Percentiles rank a stretch among this genome's conserved stretches.
Conservation (phyloP, 2,888 invertebrate species). For the Hesperia comma region DNA sequence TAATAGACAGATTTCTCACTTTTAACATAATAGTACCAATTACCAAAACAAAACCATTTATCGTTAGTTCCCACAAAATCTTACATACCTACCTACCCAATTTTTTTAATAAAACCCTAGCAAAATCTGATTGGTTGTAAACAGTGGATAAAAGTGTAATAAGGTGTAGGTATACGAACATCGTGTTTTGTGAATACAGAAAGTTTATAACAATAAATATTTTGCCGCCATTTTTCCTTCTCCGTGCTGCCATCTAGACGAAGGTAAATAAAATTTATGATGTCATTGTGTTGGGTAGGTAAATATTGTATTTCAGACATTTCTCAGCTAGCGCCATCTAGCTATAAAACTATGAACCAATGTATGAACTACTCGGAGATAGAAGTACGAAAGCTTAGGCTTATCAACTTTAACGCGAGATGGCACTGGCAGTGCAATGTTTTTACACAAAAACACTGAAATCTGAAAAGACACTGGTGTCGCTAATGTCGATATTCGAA, state of each 20-base stretch:
- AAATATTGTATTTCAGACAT: background rate
- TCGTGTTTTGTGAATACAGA: too few relatives aligned
- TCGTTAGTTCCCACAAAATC: background rate
- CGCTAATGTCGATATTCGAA: slow-evolving; percentile 40
- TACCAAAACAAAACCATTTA: too few relatives aligned
- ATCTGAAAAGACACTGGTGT: slow-evolving; percentile 44
- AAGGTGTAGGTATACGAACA: too few relatives aligned
- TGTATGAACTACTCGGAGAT: background rate
- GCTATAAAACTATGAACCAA: background rate
- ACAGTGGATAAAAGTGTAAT: too few relatives aligned
- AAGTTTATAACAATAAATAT: too few relatives aligned
- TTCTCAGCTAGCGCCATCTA: slow-evolving; percentile 19
- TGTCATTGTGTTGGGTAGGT: background rate
- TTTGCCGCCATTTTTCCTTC: background rate
- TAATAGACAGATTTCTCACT: too few relatives aligned
- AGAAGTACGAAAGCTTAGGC: background rate
- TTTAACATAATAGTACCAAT: too few relatives aligned
- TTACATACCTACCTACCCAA: too few relatives aligned
- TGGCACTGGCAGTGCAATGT: background rate
- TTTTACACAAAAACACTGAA: too few relatives aligned
- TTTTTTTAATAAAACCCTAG: too few relatives aligned
- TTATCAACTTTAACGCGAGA: background rate
- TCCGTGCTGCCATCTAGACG: background rate
- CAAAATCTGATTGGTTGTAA: too few relatives aligned
- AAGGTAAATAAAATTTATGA: background rate